Evolutionary conservation across 1,140 invertebrate genomes (phyloP).

Genomic region (Pseudobourletiella spinata): DNA sequence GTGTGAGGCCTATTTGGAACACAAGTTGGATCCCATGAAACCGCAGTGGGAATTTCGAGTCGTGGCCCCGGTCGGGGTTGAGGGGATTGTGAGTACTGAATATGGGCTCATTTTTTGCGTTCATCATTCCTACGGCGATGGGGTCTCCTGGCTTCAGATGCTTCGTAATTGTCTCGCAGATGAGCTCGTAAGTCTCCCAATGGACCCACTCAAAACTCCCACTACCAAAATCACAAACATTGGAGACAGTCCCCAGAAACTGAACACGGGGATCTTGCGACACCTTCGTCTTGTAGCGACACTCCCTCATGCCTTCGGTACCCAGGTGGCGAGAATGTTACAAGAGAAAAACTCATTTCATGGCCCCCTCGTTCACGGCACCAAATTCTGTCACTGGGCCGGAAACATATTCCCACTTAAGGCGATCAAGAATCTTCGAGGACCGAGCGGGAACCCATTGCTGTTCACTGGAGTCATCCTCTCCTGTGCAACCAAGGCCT

Average conservation of each 20-base stretch:
- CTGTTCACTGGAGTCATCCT: conserved; percentile 21
- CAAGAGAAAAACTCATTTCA: conserved; percentile 18
- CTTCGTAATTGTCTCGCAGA: conserved; percentile 22
- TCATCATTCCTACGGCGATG: conserved; percentile 29
- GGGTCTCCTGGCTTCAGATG: conserved; percentile 24
- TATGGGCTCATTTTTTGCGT: conserved; percentile 18
- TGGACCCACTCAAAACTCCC: conserved; percentile 14
- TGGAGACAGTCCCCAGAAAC: neutral
- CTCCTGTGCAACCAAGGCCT: conserved; percentile 17
- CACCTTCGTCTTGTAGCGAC: neutral
- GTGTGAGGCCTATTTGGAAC: conserved; percentile 20
- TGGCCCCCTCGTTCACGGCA: conserved; percentile 11
- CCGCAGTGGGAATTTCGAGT: conserved; percentile 22
- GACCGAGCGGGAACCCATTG: conserved; percentile 2
- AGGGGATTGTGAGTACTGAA: neutral
- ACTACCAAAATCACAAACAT: neutral
- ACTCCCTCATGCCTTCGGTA: conserved; percentile 19
- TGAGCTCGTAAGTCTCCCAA: conserved; percentile 6
- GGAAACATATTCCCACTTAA: conserved; percentile 11
- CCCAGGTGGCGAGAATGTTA: conserved; percentile 13
- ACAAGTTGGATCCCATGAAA: conserved; percentile 3
- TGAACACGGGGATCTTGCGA: neutral
- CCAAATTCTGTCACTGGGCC: conserved; percentile 22
- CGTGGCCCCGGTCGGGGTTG: neutral
- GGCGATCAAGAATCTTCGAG: conserved; percentile 17